These are phyloP conservation scores for Danio jaintianensis DNA, from an alignment of 2,797 vertebrate species.

Conservation along the genomic window DNA sequence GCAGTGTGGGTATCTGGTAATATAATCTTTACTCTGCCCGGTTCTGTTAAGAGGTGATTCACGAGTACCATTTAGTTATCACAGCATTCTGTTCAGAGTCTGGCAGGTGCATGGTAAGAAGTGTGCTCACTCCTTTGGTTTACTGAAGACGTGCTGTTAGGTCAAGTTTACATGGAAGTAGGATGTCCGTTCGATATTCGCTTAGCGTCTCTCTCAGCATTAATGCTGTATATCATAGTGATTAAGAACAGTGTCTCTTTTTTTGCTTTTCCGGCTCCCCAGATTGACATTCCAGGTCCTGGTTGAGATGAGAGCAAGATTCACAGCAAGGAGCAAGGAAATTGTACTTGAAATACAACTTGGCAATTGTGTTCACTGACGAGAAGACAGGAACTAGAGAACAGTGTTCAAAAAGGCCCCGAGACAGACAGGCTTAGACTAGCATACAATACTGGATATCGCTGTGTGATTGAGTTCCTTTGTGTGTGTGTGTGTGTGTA, in stretches of 20 bases:
- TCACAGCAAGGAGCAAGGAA: conserved; percentile 44
- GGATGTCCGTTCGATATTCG: conserved; percentile 12
- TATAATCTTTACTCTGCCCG: conserved; percentile 50
- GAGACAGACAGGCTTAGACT: conserved; percentile 51
- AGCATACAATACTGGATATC: conserved; percentile 60
- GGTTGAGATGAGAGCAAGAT: conserved; percentile 44
- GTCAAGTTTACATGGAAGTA: conserved; percentile 40
- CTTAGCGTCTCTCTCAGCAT: conserved; percentile 29
- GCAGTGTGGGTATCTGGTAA: conserved; percentile 44
- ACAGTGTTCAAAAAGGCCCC: conserved; percentile 56
- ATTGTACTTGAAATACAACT: conserved; percentile 43
- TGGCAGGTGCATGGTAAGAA: conserved; percentile 48
- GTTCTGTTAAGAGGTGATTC: conserved; percentile 43
- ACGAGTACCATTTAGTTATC: conserved; percentile 55
- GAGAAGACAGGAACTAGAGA: conserved; percentile 39
- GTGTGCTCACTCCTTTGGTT: conserved; percentile 53
- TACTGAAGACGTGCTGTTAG: conserved; percentile 34
- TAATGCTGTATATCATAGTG: conserved; percentile 44
- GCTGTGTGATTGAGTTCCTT: conserved; percentile 25
- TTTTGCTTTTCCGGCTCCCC: conserved; percentile 26
- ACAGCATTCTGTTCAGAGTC: conserved; percentile 53
- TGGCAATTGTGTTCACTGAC: conserved; percentile 47
- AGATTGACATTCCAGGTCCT: conserved; percentile 41
- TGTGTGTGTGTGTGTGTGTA: conserved; percentile 40
- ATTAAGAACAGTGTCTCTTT: conserved; percentile 27